Conservation (phyloP, 2,113 vertebrate genomes). For the Cathartes aura region DNA sequence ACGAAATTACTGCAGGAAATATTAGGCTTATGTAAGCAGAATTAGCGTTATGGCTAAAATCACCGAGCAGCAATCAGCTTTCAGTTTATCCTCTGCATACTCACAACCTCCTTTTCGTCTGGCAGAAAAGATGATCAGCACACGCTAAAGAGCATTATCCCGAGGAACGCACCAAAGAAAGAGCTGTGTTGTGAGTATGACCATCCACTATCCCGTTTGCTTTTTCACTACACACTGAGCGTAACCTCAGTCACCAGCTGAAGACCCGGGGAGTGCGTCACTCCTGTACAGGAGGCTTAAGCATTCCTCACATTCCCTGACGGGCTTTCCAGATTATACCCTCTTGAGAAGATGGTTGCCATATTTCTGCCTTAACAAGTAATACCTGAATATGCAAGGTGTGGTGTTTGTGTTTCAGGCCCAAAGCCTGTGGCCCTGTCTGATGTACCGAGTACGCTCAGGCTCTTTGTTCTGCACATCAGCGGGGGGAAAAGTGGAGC, state of each 20-base stretch:
- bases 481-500: not conserved
- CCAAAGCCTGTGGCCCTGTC: not conserved
- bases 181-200: not conserved
- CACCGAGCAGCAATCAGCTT: not conserved
- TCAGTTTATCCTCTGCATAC: not conserved
- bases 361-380: not conserved
- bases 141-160: not conserved
- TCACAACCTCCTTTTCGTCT: not conserved
- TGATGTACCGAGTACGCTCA: fast-evolving
- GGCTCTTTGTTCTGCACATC: not conserved
- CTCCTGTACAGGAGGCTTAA: not conserved
- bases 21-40: constrained; percentile 37
- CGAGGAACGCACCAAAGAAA: not conserved
- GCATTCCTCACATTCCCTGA: constrained; percentile 48
- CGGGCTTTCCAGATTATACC: not conserved
- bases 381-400: not conserved
- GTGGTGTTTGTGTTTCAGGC: not conserved
- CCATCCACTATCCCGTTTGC: fast-evolving
- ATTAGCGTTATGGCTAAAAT: not conserved
- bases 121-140: not conserved
- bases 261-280: not conserved
- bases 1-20: not conserved
- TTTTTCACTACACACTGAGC: not conserved
- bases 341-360: not conserved
- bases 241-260: not conserved